Evolutionary conservation across 2,113 vertebrate genomes (phyloP), one percentile per base, ranked within the genome.

Genomic region (Salvator merianae): DNA sequence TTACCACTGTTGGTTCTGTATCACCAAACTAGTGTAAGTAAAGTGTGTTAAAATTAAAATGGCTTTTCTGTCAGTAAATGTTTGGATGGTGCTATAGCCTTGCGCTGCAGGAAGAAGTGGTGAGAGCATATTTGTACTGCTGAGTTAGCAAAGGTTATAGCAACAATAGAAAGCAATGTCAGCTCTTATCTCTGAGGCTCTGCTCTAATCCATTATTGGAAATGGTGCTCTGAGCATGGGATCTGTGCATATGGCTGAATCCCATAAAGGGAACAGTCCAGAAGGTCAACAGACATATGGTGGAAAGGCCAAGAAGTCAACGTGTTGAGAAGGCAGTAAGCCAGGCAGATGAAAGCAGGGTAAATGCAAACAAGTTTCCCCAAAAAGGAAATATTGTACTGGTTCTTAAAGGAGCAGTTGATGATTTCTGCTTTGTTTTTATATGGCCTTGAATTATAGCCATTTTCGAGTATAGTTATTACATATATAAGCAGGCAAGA

Each of bases 211-310:
- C n/a, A 63, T n/a, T 1, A 0, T 72, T 91, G n/a, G 78, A 1
- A 20, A 82, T 85, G 28, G 70, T 5, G 0, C 68, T 77, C 53
- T 66, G 84, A 85, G 84, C 69, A 73, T 86, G 80, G 20, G 65
- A 86, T 74, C 59, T 0, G 1, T 79, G 4, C 22, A 32, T 77
- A 43, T 0, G 4, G 26, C 84, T 87, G 73, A 86, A 84, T 65
- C 50, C 24, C 71, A 28, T 79, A 86, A 77, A 84, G 30, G n/a
- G 47, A 70, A 14, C 16, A 7, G 78, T 84, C n/a, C 43, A 0
- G 40, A 78, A 91, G 78, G 90, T 91, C 89, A 91, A 47, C 30
- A 73, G 62, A 73, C 82, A 86, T 47, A 89, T 36, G 81, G 47
- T 66, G 86, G 65, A 85, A 70, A 87, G 84, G 80, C 66, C 65